These are phyloP conservation scores for Bradypodion ventrale DNA, from an alignment of 2,797 vertebrate species.

Conservation along the genomic window DNA sequence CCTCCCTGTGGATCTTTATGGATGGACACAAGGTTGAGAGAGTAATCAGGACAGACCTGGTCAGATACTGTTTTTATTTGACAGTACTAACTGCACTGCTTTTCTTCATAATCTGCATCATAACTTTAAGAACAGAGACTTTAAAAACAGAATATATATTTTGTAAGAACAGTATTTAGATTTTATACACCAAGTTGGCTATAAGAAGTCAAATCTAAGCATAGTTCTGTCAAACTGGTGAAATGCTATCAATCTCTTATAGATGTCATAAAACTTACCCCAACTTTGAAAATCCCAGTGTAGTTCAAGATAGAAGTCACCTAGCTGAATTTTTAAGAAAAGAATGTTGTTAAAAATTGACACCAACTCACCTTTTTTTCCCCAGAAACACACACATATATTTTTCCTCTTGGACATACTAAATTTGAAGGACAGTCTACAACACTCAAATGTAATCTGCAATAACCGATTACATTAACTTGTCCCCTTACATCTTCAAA, in stretches of 20 bases:
- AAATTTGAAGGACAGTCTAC: not conserved
- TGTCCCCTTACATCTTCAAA: not conserved
- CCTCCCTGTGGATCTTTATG: not conserved
- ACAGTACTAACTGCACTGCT: not conserved
- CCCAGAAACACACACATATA: not conserved
- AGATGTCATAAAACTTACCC: conserved; percentile 83
- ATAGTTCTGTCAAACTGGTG: not conserved
- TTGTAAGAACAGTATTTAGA: not conserved
- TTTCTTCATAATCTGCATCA: not conserved
- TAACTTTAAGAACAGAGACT: not conserved
- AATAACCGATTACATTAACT: not conserved
- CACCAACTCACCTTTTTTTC: not conserved
- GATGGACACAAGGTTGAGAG: not conserved
- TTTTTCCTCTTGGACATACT: not conserved
- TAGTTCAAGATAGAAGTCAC: conserved; percentile 98
- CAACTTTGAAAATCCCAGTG: conserved; percentile 99
- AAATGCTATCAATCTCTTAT: not conserved
- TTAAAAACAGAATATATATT: not conserved
- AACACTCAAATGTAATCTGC: not conserved
- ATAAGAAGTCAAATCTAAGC: not conserved
- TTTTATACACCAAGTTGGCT: not conserved
- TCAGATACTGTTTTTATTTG: not conserved
- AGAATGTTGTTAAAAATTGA: not conserved
- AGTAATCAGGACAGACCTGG: not conserved
- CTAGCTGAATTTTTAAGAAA: conserved; percentile 81